Evolutionary conservation across 2,797 vertebrate species (phyloP), one percentile per base, ranked within the genome.

Genomic region (Gobio occitaniae): DNA sequence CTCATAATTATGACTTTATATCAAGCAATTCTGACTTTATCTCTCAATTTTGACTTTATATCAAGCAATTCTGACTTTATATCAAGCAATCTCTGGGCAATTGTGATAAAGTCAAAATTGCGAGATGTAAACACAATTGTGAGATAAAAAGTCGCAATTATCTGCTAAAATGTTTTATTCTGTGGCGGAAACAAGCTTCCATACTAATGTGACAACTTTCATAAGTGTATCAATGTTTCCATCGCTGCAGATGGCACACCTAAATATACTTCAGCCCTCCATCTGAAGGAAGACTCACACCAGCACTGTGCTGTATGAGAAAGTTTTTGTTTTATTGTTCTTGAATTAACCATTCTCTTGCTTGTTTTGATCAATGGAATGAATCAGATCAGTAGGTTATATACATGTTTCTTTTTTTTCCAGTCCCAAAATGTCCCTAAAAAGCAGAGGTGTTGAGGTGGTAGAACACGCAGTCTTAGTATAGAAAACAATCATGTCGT

Each of bases 301-400:
- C 48, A 68, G 88, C 91, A 92, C 89, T 29, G 66, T 38, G 86
- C 94, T 93, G 93, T 95, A 95, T 94, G 94, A 94, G 94, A 94
- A 95, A 94, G 91, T 78, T 84, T 96, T 95, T 95, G 66, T 56
- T 88, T 89, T 88, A 87, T 89, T 90, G 52, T 82, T 88, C 80
- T 87, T 88, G 87, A 84, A 96, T 96, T 95, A 95, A 94, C 94
- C 92, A 94, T 96, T 96, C 95, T 96, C 95, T 61, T 80, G 75
- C 88, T 87, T 38, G 93, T 95, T 95, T 94, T 93, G 94, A 96
- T 94, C 95, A 95, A 93, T 94, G 95, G 95, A 96, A 96, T 95
- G 95, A 94, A 96, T 94, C 94, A 90, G 89, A 93, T 91, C 89
- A 90, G 88, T 93, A 92, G 93, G 93, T 89, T 95, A 90, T 92